These are phyloP conservation scores for Microctenopoma lineatum DNA, from an alignment of 2,797 vertebrate species.

Conservation along the genomic window DNA sequence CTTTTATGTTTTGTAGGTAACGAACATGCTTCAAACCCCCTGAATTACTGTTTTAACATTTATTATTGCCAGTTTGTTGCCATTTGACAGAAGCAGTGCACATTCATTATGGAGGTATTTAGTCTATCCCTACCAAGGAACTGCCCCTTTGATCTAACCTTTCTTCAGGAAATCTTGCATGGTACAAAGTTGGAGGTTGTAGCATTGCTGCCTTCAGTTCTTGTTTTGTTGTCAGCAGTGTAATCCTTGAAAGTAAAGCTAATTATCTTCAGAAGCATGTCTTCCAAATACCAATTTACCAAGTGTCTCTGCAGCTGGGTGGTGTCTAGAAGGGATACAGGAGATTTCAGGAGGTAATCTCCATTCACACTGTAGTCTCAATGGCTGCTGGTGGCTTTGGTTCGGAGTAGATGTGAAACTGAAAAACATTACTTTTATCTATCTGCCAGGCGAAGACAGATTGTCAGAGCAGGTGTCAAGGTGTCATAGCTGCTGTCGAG, in stretches of 20 bases:
- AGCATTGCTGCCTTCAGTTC: slow-evolving; percentile 39
- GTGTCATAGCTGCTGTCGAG: slow-evolving; percentile 45
- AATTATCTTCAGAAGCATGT: slow-evolving; percentile 72
- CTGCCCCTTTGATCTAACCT: slow-evolving; percentile 14
- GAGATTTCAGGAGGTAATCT: slow-evolving; percentile 72
- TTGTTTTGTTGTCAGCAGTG: slow-evolving; percentile 65
- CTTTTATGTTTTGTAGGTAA: not conserved
- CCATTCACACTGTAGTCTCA: slow-evolving; percentile 54
- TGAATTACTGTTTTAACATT: not conserved
- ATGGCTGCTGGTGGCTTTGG: slow-evolving; percentile 62
- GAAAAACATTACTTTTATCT: slow-evolving; percentile 50
- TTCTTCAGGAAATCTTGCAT: slow-evolving; percentile 35
- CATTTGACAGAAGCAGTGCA: not conserved
- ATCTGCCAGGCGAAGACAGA: slow-evolving; percentile 51
- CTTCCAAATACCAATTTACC: slow-evolving; percentile 72
- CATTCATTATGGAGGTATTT: not conserved
- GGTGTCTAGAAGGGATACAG: slow-evolving; percentile 67
- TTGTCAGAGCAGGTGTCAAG: slow-evolving; percentile 60
- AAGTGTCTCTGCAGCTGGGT: slow-evolving; percentile 62
- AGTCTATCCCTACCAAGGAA: not conserved
- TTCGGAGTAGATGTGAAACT: slow-evolving; percentile 52
- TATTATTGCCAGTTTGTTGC: not conserved
- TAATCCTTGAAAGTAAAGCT: slow-evolving; percentile 75
- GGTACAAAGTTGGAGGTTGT: slow-evolving; percentile 54
- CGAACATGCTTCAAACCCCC: not conserved